A percentile compares a stretch with the other conserved stretches of the same genome.
These are phyloP conservation scores for Crenuchus spilurus DNA, from an alignment of 2,797 vertebrate species.

Conservation along the genomic window DNA sequence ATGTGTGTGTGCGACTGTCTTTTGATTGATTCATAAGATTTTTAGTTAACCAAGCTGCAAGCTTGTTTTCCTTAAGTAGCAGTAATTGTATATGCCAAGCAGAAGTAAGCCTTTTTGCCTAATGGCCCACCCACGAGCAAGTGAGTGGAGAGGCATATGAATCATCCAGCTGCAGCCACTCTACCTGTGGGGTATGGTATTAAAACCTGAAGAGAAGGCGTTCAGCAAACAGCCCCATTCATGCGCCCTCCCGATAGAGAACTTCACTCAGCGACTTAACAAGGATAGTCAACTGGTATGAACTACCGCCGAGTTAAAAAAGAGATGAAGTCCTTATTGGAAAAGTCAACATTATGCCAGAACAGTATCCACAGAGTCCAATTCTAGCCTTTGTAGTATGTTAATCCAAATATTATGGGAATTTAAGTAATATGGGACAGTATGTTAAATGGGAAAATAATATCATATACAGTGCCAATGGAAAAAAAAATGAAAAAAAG, in stretches of 20 bases:
- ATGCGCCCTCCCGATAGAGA: not conserved
- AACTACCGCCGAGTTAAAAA: not conserved
- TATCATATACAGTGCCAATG: no score
- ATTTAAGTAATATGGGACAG: no score
- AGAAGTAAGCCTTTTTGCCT: conserved; percentile 51
- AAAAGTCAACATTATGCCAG: not conserved
- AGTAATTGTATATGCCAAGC: conserved; percentile 33
- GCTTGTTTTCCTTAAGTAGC: conserved; percentile 41
- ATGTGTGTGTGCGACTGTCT: not conserved
- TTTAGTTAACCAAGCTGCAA: conserved; percentile 15
- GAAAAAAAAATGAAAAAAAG: no score
- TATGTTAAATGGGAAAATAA: no score
- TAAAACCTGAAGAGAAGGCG: not conserved
- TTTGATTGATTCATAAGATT: conserved; percentile 63
- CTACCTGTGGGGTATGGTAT: conserved; percentile 41
- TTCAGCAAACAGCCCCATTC: not conserved
- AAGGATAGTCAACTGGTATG: not conserved
- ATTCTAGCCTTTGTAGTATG: no score
- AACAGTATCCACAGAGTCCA: no score
- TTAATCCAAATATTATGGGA: no score
- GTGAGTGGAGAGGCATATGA: conserved; percentile 59
- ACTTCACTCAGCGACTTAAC: not conserved
- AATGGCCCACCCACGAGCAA: conserved; percentile 68
- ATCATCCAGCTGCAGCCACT: conserved; percentile 56
- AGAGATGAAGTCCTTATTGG: not conserved